A percentile compares a stretch with the other conserved stretches of the same genome.
phyloP scores from a whole-genome alignment of 2,797 vertebrate species.

The Buceros bicornis region DNA sequence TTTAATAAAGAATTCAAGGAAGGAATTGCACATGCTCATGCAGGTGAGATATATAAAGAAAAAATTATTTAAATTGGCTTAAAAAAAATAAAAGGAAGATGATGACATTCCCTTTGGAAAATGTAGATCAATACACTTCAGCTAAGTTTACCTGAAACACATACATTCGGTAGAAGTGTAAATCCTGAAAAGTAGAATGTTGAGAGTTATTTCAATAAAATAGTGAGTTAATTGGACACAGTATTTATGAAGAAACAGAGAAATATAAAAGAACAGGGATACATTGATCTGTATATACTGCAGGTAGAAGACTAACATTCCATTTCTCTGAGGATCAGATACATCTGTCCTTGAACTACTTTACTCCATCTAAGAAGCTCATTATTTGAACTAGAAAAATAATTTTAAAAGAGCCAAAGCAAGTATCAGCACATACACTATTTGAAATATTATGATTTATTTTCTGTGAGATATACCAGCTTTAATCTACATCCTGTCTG shows the following conservation, averaged over 20 bases:
- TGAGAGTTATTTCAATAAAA: neutral
- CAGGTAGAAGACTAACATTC: accelerated
- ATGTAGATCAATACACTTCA: neutral
- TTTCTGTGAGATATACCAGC: neutral
- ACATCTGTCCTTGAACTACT: neutral
- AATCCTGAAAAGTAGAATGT: neutral
- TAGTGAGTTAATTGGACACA: neutral
- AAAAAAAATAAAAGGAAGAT: neutral
- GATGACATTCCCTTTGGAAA: neutral
- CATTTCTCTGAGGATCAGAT: neutral
- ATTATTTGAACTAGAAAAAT: neutral
- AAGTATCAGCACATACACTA: neutral
- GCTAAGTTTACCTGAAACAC: neutral
- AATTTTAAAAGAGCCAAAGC: neutral
- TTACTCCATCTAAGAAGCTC: neutral
- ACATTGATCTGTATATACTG: neutral
- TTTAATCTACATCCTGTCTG: neutral
- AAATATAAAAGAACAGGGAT: neutral
- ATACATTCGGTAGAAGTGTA: neutral
- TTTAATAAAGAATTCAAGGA: neutral
- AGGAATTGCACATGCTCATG: neutral
- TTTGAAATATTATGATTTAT: neutral
- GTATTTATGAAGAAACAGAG: neutral
- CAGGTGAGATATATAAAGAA: neutral
- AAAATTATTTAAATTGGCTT: neutral